phyloP scores from a whole-genome alignment of 2,113 vertebrate genomes.

The Phrynosoma platyrhinos region DNA sequence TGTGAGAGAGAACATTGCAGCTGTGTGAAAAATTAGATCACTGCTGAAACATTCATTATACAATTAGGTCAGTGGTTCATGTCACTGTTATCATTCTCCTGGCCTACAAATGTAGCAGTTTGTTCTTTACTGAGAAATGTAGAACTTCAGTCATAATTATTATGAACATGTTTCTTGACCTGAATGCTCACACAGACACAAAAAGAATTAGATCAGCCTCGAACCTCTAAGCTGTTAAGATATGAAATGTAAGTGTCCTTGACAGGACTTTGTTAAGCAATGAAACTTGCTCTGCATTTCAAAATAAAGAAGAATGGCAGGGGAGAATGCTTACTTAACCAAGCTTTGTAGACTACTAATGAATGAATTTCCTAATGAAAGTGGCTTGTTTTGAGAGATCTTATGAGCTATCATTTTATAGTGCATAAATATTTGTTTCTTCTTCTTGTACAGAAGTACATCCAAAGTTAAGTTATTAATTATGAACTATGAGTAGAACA shows the following conservation, averaged over 20 bases:
- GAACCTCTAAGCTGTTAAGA: slow-evolving; percentile 13
- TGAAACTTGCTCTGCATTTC: background rate
- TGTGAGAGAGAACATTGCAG: background rate
- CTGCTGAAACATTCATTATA: slow-evolving; percentile 1
- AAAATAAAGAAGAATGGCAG: slow-evolving; percentile 13
- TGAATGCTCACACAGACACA: slow-evolving; percentile 15
- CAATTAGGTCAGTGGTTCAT: slow-evolving; percentile 7
- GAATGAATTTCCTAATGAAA: slow-evolving; percentile 16
- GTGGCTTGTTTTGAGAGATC: background rate
- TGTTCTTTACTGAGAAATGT: slow-evolving; percentile 23
- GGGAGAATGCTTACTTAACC: slow-evolving; percentile 13
- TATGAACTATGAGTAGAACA: too few species aligned
- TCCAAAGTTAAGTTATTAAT: background rate
- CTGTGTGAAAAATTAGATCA: slow-evolving; percentile 22
- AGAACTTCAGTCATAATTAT: slow-evolving; percentile 18
- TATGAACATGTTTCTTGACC: slow-evolving; percentile 30
- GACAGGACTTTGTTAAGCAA: slow-evolving; percentile 10
- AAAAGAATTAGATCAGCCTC: background rate
- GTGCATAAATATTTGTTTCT: background rate
- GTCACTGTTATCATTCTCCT: slow-evolving; percentile 19
- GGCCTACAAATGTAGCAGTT: background rate
- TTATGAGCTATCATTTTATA: background rate
- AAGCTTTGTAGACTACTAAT: background rate
- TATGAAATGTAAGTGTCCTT: slow-evolving; percentile 38
- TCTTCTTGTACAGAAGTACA: slow-evolving; percentile 16